Percentiles rank a stretch among this genome's conserved stretches.
Conservation (phyloP, 2,888 invertebrate genomes). For the Neoscelio sp. region DNA sequence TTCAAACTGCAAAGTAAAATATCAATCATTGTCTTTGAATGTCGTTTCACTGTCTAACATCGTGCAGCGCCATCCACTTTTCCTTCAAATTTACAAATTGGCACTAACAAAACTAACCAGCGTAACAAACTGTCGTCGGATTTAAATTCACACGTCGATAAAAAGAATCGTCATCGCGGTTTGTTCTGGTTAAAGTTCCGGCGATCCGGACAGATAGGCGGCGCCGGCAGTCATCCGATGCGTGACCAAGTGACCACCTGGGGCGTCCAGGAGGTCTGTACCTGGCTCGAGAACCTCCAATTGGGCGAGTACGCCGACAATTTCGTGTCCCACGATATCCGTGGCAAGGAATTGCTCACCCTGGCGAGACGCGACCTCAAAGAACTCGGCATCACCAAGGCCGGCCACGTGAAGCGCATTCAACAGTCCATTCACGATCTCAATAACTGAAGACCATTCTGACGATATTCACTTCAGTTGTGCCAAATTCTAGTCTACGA, state of each 20-base stretch:
- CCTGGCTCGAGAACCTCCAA: conserved; percentile 95
- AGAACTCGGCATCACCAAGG: conserved; percentile 96
- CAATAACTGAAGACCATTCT: conserved; percentile 74
- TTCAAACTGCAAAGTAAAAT: too few species aligned
- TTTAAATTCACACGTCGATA: conserved; percentile 75
- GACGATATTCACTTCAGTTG: conserved; percentile 28
- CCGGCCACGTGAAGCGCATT: conserved; percentile 98
- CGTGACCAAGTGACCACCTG: conserved; percentile 85
- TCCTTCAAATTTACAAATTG: too few species aligned
- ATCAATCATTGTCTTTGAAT: too few species aligned
- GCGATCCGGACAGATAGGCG: conserved; percentile 79
- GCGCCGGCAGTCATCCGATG: conserved; percentile 80
- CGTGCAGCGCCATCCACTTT: too few species aligned
- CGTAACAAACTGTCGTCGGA: too few species aligned
- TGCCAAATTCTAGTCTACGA: conserved; percentile 61
- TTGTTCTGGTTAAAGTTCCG: conserved; percentile 89
- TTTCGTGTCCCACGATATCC: conserved; percentile 95
- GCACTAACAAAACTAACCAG: too few species aligned
- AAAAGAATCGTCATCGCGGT: conserved; percentile 84
- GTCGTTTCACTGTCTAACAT: too few species aligned
- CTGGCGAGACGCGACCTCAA: conserved; percentile 94
- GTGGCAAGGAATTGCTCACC: conserved; percentile 94
- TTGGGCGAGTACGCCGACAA: conserved; percentile 96
- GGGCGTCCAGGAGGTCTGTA: conserved; percentile 95
- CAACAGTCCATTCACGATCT: conserved; percentile 96